Conservation (phyloP, 2,113 vertebrate genomes). For the Cephalopholis sonnerati region DNA sequence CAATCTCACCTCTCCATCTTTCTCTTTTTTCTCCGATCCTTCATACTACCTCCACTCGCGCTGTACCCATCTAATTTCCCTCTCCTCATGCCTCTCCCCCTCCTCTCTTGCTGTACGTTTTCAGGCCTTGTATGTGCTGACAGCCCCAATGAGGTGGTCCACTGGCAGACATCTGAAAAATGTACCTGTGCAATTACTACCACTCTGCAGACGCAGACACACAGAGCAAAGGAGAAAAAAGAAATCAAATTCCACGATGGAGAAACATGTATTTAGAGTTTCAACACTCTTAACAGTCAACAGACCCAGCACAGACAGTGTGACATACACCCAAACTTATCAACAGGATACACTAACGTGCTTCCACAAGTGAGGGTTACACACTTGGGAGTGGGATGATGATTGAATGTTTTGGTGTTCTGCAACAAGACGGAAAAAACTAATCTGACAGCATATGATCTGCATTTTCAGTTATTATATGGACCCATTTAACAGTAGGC, state of each 20-base stretch:
- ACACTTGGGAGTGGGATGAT: not conserved
- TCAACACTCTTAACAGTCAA: slow-evolving; percentile 59
- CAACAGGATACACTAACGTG: not conserved
- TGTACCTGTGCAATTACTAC: slow-evolving; percentile 72
- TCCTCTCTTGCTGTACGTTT: slow-evolving; percentile 42
- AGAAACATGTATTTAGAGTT: slow-evolving; percentile 70
- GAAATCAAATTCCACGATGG: slow-evolving; percentile 41
- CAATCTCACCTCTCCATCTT: slow-evolving; percentile 49
- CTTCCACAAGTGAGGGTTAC: not conserved
- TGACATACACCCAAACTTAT: not conserved
- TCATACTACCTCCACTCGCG: slow-evolving; percentile 15
- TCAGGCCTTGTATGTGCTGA: slow-evolving; percentile 72
- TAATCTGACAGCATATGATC: not conserved
- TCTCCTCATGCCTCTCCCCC: not conserved
- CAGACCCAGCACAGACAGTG: slow-evolving; percentile 17
- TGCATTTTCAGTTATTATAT: not conserved
- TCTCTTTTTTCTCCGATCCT: not conserved
- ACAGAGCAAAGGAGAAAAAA: slow-evolving; percentile 14
- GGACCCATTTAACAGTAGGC: not conserved
- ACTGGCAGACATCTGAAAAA: slow-evolving; percentile 78
- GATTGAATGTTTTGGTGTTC: slow-evolving; percentile 3
- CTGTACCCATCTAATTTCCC: slow-evolving; percentile 42
- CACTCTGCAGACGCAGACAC: slow-evolving; percentile 51
- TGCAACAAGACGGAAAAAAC: not conserved
- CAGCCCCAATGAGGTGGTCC: slow-evolving; percentile 76